Evolutionary conservation across 2,797 vertebrate genomes (phyloP).

Genomic region (Cyprinodon diabolis): DNA sequence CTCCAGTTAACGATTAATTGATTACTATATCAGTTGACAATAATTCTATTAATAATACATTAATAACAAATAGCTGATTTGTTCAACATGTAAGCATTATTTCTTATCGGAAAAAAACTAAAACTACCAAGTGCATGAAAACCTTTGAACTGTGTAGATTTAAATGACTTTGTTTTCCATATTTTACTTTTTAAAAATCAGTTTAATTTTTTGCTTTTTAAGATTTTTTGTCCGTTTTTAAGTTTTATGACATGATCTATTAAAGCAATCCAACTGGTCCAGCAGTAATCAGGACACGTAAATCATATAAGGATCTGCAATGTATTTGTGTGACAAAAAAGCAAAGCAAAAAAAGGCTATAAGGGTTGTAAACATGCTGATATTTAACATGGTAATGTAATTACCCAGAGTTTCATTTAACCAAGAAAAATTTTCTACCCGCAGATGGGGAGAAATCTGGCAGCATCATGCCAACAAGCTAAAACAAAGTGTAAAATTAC

Average conservation of each 20-base stretch:
- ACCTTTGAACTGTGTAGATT: neutral
- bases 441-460: slow-evolving; percentile 34
- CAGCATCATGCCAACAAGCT: slow-evolving; percentile 41
- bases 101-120: too few species aligned
- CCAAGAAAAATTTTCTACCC: slow-evolving; percentile 41
- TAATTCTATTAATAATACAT: too few species aligned
- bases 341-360: neutral
- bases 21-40: too few species aligned
- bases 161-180: neutral
- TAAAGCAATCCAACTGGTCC: neutral
- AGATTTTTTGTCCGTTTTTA: neutral
- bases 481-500: slow-evolving; percentile 65
- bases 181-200: neutral
- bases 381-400: slow-evolving; percentile 32
- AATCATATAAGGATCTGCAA: neutral
- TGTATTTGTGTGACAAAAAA: neutral
- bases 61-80: too few species aligned
- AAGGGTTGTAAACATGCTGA: neutral
- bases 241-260: neutral
- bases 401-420: slow-evolving; percentile 44
- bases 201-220: neutral
- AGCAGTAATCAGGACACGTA: neutral
- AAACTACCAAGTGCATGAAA: neutral
- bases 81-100: too few species aligned
- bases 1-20: too few species aligned